phyloP scores from a whole-genome alignment of 1,140 invertebrate genomes.

The Atta cephalotes region DNA sequence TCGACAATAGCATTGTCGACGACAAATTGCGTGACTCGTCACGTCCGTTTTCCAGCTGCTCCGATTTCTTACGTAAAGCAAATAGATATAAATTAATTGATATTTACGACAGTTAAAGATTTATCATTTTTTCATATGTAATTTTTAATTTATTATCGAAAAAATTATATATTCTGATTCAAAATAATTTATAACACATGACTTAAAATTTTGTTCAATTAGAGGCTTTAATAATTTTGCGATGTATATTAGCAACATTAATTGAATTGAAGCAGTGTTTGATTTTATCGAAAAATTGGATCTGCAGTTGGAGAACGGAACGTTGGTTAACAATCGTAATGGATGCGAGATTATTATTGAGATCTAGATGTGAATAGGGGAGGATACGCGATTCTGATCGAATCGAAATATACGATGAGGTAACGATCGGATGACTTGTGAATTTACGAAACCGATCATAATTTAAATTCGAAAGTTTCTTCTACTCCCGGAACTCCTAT shows the following conservation, averaged over 20 bases:
- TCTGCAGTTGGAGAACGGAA: conserved; percentile 22
- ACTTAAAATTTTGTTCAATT: not conserved
- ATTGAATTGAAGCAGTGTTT: conserved; percentile 19
- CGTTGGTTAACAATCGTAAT: conserved; percentile 3
- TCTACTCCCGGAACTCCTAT: conserved; percentile 75
- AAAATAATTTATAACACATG: not conserved
- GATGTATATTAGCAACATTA: conserved; percentile 5
- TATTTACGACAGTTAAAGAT: not conserved
- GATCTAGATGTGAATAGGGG: not conserved
- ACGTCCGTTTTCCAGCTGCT: conserved; percentile 78
- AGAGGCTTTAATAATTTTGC: conserved; percentile 3
- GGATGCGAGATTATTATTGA: conserved; percentile 32
- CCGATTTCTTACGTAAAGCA: conserved; percentile 29
- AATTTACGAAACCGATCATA: conserved; percentile 70
- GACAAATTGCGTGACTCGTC: conserved; percentile 74
- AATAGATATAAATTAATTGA: conserved; percentile 43
- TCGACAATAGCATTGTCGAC: conserved; percentile 20
- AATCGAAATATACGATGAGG: conserved; percentile 62
- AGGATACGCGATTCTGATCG: conserved; percentile 40
- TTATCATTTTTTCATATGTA: not conserved
- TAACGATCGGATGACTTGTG: conserved; percentile 71
- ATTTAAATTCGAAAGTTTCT: conserved; percentile 80
- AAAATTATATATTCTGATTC: not conserved
- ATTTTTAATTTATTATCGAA: conserved; percentile 2
- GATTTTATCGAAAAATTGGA: conserved; percentile 50